Base-by-base conservation (phyloP, 2,113 vertebrate species). In the Eublepharis macularius region DNA sequence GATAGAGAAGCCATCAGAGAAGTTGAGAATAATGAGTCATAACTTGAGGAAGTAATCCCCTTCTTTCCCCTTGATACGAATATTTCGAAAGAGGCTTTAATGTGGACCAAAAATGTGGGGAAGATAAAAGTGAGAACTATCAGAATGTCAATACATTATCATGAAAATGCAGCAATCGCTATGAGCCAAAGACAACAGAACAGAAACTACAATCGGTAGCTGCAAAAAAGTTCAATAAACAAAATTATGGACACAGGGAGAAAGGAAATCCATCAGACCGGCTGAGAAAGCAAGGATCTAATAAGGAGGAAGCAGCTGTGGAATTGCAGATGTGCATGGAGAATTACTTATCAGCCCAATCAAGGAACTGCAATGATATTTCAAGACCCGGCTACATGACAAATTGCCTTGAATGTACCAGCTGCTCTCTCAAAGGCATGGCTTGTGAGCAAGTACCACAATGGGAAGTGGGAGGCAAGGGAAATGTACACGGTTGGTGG, bases 221-320 rank as follows among this genome's bases (percentile, higher is more conserved):
- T 63, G 39, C 24, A 57, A 72, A 68, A 29, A 73, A 51, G n/a
- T 8, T 85, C 76, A 85, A 68, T 7, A 85, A 16, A 63, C 19
- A 57, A 80, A 79, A 73, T 76, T 13, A 45, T 73, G 36, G 76
- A 51, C 47, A 32, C 43, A 47, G 54, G 51, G 32, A 49, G 76
- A 85, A 80, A 80, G 66, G 68, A 85, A 85, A 73, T 63, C 32
- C 51, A 85, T 80, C 69, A 85, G 69, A 73, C 68, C 63, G 13
- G n/a, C 84, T 24, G 68, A 73, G 66, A 85, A 85, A 85, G 51
- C 84, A 80, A 80, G 76, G 47, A 34, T 80, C 68, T 51, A 63
- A 32, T 43, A 72, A 80, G 68, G 68, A 85, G 68, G 76, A 86
- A n/a, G 34, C 90, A 92, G 80, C 54, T 78, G n/a, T 34, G 39